These are phyloP conservation scores for Strigops habroptila DNA, from an alignment of 2,113 vertebrate species.

Conservation along the genomic window DNA sequence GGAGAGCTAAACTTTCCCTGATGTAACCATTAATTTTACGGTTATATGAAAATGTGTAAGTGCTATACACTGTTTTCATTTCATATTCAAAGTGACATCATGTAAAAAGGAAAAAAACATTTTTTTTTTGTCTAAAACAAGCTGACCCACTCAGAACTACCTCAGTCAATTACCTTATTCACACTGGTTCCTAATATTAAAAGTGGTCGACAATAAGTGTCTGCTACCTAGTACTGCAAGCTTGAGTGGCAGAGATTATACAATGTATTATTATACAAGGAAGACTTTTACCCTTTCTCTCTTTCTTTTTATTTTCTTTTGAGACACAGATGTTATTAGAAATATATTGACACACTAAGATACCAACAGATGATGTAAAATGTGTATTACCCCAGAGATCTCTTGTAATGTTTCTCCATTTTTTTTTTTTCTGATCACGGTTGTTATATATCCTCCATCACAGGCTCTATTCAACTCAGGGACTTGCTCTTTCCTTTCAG, in stretches of 20 bases:
- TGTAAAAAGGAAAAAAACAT: not conserved
- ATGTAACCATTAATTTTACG: not conserved
- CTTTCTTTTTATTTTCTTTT: not conserved
- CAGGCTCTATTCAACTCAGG: not conserved
- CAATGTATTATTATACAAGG: not conserved
- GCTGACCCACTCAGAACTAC: not conserved
- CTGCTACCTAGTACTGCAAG: not conserved
- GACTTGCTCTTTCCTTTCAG: not conserved
- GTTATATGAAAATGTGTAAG: not conserved
- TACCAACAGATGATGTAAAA: not conserved
- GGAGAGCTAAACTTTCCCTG: not conserved
- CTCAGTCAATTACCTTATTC: not conserved
- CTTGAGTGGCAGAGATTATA: not conserved
- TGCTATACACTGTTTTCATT: not conserved
- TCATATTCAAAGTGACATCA: not conserved
- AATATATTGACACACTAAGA: not conserved
- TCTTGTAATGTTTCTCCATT: not conserved
- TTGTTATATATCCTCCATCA: not conserved
- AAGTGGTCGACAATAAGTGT: not conserved
- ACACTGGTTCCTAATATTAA: not conserved
- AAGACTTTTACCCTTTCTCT: not conserved
- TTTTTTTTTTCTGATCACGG: not conserved
- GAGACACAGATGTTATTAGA: fast-evolving
- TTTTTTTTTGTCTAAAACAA: not conserved
- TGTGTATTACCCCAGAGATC: not conserved